Base-by-base conservation (phyloP, 2,888 invertebrate species). In the Philopedon plagiatum region DNA sequence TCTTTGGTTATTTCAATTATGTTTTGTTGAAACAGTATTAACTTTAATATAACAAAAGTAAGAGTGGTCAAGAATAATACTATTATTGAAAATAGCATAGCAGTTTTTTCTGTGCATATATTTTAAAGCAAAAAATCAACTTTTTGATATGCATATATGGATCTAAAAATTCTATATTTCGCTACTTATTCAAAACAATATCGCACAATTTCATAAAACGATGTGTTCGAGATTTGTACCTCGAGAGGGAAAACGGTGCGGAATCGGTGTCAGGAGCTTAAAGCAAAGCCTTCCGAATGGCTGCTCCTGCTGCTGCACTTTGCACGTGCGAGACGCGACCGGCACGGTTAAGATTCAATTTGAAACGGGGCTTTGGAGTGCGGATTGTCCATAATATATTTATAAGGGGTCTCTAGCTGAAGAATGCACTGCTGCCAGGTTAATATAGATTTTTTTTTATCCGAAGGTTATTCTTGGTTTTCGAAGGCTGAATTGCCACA, bases 351-450 rank as follows among this genome's bases (percentile, higher is more conserved):
- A 78, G 82, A 83, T 83, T 81, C 83, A 83, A 83, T 83, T 79
- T 63, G 81, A 78, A 81, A 81, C 81, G 78, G 77, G 77, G 79
- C 77, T 74, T 78, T 76, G 71, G 79, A 61, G 34, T 77, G 82
- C 80, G 83, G 83, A 83, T 83, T 82, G 82, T 79, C 80, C 81
- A 83, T 83, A 81, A 82, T 80, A 83, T 83, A 83, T 83, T 83
- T 81, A 83, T 80, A 81, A 79, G 79, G 76, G 78, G 81, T 62
- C 62, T 39, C 58, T 29, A 29, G 46, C 13, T 21, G 13, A n/a
- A 44, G 34, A 65, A 71, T 13, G 19, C 46, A 32, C 13, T 44
- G 41, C 3, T 62, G 62, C 29, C 62, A 62, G 19, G 13, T 15
- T 2, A 15, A 15, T 13, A 37, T 37, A n/a, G 1, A n/a, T 15